A percentile compares a stretch with the other conserved stretches of the same genome.
These are phyloP conservation scores for Sardinella longiceps DNA, from an alignment of 2,797 vertebrate genomes.

Conservation along the genomic window DNA sequence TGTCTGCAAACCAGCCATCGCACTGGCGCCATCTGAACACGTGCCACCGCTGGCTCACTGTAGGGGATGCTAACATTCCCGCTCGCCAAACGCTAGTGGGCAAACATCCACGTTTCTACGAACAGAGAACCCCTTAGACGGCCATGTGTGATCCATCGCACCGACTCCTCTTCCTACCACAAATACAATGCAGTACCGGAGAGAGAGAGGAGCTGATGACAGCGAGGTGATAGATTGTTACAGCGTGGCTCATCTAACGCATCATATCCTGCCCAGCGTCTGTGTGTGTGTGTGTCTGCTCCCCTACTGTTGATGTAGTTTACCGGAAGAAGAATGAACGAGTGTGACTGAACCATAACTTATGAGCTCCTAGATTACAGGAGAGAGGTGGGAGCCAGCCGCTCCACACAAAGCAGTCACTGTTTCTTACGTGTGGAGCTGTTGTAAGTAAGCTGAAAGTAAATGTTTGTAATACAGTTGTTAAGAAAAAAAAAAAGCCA, in stretches of 20 bases:
- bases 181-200: not conserved
- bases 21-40: not conserved
- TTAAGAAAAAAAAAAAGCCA: conserved; percentile 10
- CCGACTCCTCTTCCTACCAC: not conserved
- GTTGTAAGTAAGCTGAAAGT: not conserved
- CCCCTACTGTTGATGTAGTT: not conserved
- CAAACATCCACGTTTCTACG: not conserved
- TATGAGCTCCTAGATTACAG: not conserved
- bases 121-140: not conserved
- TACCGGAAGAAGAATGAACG: not conserved
- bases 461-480: conserved; percentile 3
- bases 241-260: not conserved
- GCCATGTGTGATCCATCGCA: conserved; percentile 9
- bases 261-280: conserved; percentile 15
- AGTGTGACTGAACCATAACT: not conserved
- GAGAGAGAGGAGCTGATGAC: not conserved
- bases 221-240: not conserved
- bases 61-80: not conserved
- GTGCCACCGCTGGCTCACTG: not conserved
- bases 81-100: not conserved
- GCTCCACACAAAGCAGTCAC: not conserved
- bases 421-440: conserved; percentile 1
- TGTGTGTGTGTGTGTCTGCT: not conserved
- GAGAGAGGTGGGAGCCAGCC: not conserved
- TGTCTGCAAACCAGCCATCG: not conserved